A percentile compares a stretch with the other conserved stretches of the same genome.
These are phyloP conservation scores for Trichogramma evanescens DNA, from an alignment of 2,888 invertebrate species.

Conservation along the genomic window DNA sequence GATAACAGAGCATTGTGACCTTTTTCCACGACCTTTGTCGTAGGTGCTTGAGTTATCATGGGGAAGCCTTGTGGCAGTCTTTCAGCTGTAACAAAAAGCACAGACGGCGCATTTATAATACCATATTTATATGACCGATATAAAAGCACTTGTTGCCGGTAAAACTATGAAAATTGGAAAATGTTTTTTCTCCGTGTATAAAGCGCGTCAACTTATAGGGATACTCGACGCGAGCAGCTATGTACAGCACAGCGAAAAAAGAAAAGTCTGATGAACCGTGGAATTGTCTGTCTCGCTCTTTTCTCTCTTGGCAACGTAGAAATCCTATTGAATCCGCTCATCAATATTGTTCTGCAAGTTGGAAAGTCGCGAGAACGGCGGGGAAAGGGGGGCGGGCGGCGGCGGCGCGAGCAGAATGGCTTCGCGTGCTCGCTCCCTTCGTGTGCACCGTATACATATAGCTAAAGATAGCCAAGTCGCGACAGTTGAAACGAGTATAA, in stretches of 20 bases:
- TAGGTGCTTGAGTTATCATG: slow-evolving; percentile 76
- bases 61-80: slow-evolving; percentile 91
- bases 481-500: slow-evolving; percentile 8
- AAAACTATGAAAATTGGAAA: neutral
- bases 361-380: too few species aligned
- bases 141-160: neutral
- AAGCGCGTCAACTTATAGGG: neutral
- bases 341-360: slow-evolving; percentile 9
- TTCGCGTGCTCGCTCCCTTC: too few species aligned
- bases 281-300: neutral
- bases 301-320: neutral
- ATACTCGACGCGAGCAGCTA: too few species aligned
- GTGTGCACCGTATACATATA: neutral
- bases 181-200: neutral
- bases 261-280: neutral
- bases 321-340: slow-evolving; percentile 6
- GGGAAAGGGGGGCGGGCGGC: too few species aligned
- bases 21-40: slow-evolving; percentile 91
- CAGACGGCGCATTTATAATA: neutral
- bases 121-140: neutral
- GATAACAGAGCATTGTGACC: slow-evolving; percentile 84
- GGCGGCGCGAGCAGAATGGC: too few species aligned
- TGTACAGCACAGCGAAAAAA: neutral
- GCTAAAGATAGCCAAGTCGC: neutral
- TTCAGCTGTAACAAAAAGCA: slow-evolving; percentile 57